A percentile compares a stretch with the other conserved stretches of the same genome.
phyloP scores from a whole-genome alignment of 2,113 vertebrate genomes.

The Sula dactylatra region DNA sequence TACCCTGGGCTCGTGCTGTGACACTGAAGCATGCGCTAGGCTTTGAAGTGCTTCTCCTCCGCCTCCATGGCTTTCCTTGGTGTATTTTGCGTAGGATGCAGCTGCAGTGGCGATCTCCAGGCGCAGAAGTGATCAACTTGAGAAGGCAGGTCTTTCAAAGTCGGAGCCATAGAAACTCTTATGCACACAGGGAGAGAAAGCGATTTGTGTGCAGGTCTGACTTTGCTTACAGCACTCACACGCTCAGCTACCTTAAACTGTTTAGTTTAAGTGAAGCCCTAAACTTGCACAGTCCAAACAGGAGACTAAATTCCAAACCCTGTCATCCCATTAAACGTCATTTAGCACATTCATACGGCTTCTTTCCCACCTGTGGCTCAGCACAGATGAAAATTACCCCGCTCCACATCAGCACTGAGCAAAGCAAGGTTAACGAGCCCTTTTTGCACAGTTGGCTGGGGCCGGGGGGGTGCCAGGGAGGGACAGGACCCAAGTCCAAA shows the following conservation, averaged over 20 bases:
- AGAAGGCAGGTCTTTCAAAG: not conserved
- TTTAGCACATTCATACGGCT: accelerated
- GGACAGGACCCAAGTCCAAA: not conserved
- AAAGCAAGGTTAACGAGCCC: not conserved
- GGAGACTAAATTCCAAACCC: not conserved
- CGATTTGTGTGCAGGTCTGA: accelerated
- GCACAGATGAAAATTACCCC: too few species aligned
- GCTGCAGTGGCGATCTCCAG: not conserved
- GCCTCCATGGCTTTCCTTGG: too few species aligned
- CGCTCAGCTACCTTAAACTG: not conserved
- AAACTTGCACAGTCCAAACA: not conserved
- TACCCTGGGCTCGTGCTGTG: not conserved
- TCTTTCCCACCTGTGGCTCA: not conserved
- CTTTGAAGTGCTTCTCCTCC: accelerated
- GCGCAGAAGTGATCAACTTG: not conserved
- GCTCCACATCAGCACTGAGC: not conserved
- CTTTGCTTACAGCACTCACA: too few species aligned
- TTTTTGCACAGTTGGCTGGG: accelerated
- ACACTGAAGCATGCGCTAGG: accelerated
- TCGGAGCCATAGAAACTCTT: not conserved
- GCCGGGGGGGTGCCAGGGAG: too few species aligned
- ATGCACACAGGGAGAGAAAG: not conserved
- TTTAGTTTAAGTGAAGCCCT: not conserved
- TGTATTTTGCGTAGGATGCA: accelerated
- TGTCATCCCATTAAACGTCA: not conserved